Evolutionary conservation across 2,113 vertebrate genomes (phyloP).

Genomic region (Cynocephalus volans): DNA sequence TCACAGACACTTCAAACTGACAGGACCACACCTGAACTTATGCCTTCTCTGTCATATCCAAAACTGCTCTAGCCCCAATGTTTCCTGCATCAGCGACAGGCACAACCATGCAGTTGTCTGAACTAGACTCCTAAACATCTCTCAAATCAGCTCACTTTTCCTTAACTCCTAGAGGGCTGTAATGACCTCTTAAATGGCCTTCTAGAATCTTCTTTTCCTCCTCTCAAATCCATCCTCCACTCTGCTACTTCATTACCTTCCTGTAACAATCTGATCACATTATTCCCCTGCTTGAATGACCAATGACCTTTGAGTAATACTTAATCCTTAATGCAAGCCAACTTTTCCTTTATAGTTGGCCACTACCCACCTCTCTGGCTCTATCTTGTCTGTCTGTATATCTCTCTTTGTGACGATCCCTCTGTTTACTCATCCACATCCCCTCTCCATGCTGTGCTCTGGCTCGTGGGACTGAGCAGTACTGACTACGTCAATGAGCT

Average conservation of each 20-base stretch:
- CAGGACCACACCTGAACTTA: neutral
- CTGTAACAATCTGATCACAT: neutral
- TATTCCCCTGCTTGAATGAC: neutral
- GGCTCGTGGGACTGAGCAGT: too few relatives aligned
- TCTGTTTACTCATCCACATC: rapidly evolving
- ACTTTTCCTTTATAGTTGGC: too few relatives aligned
- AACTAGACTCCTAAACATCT: neutral
- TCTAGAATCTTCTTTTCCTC: neutral
- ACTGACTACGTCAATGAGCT: neutral
- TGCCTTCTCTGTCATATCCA: neutral
- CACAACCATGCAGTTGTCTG: neutral
- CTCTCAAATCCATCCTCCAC: neutral
- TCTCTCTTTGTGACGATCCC: neutral
- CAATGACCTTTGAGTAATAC: neutral
- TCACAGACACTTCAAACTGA: neutral
- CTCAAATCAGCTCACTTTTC: rapidly evolving
- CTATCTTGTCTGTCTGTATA: neutral
- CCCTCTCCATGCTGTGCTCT: neutral
- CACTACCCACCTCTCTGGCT: neutral
- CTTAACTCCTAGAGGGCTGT: neutral
- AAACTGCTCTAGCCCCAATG: neutral
- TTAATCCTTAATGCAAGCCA: neutral
- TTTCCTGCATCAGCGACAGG: neutral
- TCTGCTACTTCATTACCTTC: neutral
- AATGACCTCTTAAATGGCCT: neutral